A percentile compares a stretch with the other conserved stretches of the same genome.
Evolutionary conservation across 2,888 invertebrate genomes (phyloP).

Genomic region (Isotomurus palustris): DNA sequence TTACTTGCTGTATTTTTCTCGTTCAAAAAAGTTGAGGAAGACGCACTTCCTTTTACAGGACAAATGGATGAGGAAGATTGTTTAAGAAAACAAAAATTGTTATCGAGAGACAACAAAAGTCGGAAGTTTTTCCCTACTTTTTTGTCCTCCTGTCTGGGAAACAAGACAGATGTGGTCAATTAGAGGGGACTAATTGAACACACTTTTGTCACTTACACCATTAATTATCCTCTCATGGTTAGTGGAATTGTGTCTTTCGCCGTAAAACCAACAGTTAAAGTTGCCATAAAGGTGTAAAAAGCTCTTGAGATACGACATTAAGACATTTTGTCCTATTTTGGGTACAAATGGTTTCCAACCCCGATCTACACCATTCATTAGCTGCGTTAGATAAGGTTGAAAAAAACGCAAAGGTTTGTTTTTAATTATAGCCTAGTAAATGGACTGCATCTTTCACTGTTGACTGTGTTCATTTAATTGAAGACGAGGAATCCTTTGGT

Average conservation of each 20-base stretch:
- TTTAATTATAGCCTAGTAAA: too few species aligned
- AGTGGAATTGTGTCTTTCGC: not conserved
- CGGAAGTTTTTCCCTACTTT: constrained; percentile 3
- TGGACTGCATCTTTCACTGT: too few species aligned
- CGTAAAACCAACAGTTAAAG: not conserved
- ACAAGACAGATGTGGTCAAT: constrained; percentile 12
- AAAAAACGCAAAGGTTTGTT: too few species aligned
- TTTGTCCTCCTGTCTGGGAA: not conserved
- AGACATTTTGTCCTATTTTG: not conserved
- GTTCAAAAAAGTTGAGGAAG: too few species aligned
- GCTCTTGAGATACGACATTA: not conserved
- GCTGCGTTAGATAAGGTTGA: too few species aligned
- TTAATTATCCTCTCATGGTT: constrained; percentile 8
- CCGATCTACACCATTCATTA: not conserved
- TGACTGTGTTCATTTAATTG: too few species aligned
- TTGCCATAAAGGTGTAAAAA: not conserved
- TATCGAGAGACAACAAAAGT: too few species aligned
- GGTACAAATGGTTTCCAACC: not conserved
- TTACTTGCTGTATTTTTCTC: too few species aligned
- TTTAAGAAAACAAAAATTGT: too few species aligned
- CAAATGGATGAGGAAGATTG: too few species aligned
- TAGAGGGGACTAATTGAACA: constrained; percentile 9
- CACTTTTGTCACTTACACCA: constrained; percentile 7
- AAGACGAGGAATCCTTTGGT: too few species aligned
- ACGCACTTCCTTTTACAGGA: too few species aligned